Evolutionary conservation across 2,113 vertebrate species (phyloP), one percentile per base, ranked within the genome.

Genomic region (Laticauda laticaudata): DNA sequence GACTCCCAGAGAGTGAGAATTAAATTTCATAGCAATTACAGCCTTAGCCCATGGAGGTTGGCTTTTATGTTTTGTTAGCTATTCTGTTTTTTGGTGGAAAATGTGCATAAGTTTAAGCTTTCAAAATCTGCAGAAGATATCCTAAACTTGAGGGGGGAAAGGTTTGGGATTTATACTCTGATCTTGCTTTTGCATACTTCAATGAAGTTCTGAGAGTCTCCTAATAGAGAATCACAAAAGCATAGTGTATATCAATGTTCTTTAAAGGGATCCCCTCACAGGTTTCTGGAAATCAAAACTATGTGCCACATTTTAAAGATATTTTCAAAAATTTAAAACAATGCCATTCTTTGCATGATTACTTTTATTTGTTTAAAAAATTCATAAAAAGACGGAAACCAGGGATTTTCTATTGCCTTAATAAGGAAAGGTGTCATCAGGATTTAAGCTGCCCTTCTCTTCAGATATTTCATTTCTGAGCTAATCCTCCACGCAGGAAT

Each of bases 1-100:
- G 87, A 81, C 45, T 81, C 61, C 92, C 61, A 89, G 53, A 88
- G 61, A 92, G 51, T 23, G 51, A 89, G 29, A 89, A 89, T 92
- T 92, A 92, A 92, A 92, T 92, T 92, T 92, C 61, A 85, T 57
- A 54, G 92, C 92, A 92, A 89, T 89, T 92, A 89, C 8, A 55
- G 29, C 55, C 61, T 89, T 39, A 81, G 54, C 61, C 87, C 87
- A 92, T 26, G 89, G 61, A 92, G 92, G 61, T 69, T 56, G 81
- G 92, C 18, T 81, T 23, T 18, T 89, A 55, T 48, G 87, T 81
- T 92, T 89, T 56, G 23, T 75, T 51, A 92, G 75, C 75, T 81
- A 81, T 43, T 81, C 34, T 81, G 18, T 43, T 54, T 54, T 81
- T 81, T 29, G 39, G 55, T 92, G 18, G 56, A 55, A 89, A 45